Evolutionary conservation across 2,797 vertebrate genomes (phyloP).

Genomic region (Crocodylus rhombifer): DNA sequence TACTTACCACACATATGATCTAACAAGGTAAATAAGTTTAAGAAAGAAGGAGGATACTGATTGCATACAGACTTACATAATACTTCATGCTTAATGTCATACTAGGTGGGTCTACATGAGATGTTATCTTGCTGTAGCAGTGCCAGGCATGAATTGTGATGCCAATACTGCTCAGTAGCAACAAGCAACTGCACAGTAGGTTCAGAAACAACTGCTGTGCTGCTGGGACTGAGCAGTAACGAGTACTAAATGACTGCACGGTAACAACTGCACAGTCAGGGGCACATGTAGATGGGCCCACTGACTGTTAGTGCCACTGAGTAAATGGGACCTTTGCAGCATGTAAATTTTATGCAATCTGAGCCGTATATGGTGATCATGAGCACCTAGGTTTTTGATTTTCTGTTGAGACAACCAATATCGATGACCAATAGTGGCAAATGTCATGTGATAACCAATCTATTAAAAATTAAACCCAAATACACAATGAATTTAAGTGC

Average conservation of each 20-base stretch:
- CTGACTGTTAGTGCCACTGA: background rate
- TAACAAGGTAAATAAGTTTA: background rate
- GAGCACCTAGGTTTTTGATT: background rate
- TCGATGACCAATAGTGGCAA: no score
- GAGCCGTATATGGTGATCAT: background rate
- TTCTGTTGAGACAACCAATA: no score
- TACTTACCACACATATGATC: background rate
- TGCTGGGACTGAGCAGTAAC: no score
- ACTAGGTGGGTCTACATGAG: background rate
- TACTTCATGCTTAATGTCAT: background rate
- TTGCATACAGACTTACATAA: background rate
- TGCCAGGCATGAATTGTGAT: no score
- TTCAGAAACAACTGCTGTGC: no score
- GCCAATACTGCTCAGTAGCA: no score
- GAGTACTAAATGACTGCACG: no score
- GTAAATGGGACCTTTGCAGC: background rate
- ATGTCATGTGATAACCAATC: background rate
- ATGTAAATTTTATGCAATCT: background rate
- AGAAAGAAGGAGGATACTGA: background rate
- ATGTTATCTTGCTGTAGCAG: no score
- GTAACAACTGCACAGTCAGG: no score
- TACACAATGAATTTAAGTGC: background rate
- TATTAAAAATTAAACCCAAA: background rate
- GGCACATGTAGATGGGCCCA: background rate
- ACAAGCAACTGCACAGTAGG: no score